Percentiles rank a stretch among this genome's conserved stretches.
phyloP scores from a whole-genome alignment of 1,140 invertebrate species.

The Cydia amplana region DNA sequence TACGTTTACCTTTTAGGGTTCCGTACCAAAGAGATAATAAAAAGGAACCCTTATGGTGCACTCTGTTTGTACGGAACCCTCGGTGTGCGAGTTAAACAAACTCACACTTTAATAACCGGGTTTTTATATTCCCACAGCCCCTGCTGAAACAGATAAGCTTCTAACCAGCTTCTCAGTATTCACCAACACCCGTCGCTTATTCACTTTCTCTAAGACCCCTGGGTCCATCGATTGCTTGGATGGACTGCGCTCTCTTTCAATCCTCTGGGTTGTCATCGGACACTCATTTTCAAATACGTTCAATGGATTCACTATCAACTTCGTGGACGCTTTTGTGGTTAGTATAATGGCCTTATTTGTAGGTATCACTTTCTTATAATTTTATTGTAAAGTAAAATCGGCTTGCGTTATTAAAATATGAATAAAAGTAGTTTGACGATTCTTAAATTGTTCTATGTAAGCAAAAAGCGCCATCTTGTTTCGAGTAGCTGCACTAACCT shows the following conservation, averaged over 20 bases:
- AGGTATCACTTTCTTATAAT: background rate
- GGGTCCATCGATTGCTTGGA: conserved; percentile 64
- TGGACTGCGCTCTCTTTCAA: conserved; percentile 79
- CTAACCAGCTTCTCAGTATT: conserved; percentile 36
- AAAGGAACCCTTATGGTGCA: background rate
- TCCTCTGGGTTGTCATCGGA: conserved; percentile 82
- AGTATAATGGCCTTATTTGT: background rate
- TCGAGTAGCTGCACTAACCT: background rate
- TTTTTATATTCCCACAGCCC: background rate
- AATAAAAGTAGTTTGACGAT: too few species aligned
- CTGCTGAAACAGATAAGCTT: background rate
- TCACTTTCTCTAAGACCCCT: conserved; percentile 11
- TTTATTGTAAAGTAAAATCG: too few species aligned
- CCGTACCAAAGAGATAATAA: background rate
- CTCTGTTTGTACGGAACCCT: too few species aligned
- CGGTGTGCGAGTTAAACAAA: too few species aligned
- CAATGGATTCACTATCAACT: background rate
- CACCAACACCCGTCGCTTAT: conserved; percentile 38
- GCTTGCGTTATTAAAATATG: too few species aligned
- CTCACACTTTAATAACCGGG: too few species aligned
- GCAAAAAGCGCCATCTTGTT: background rate
- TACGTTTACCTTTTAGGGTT: too few species aligned
- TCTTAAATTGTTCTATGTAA: background rate
- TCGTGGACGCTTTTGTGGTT: background rate
- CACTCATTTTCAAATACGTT: conserved; percentile 60